Conservation (phyloP, 1,140 invertebrate genomes). For the Drosophila guanche region DNA sequence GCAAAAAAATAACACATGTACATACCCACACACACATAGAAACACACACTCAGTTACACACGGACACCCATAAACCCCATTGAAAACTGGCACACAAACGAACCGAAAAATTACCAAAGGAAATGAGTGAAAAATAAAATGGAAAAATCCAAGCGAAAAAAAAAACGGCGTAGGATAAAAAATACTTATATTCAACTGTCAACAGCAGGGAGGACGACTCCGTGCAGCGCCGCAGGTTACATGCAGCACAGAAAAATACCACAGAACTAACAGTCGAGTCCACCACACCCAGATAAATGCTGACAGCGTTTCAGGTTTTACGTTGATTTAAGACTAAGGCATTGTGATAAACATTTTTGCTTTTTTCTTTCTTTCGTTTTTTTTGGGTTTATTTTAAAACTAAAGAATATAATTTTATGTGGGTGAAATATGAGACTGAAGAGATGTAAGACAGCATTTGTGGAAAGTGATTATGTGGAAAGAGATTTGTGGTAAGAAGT, state of each 20-base stretch:
- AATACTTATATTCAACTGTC: slow-evolving; percentile 42
- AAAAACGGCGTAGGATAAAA: slow-evolving; percentile 1
- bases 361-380: too few relatives aligned
- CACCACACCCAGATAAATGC: slow-evolving; percentile 10
- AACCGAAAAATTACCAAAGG: slow-evolving; percentile 3
- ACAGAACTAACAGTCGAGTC: background rate
- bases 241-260: slow-evolving; percentile 11
- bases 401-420: too few relatives aligned
- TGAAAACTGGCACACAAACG: too few relatives aligned
- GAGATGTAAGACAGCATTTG: background rate
- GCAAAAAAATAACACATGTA: slow-evolving; percentile 7
- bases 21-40: slow-evolving; percentile 8
- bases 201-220: slow-evolving; percentile 36
- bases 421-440: background rate
- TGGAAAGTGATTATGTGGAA: too few relatives aligned
- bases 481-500: too few relatives aligned
- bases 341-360: slow-evolving; percentile 1
- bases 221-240: slow-evolving; percentile 28
- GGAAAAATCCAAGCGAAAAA: slow-evolving; percentile 32
- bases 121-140: slow-evolving; percentile 38
- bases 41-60: slow-evolving; percentile 14
- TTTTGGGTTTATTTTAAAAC: too few relatives aligned
- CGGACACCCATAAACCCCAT: background rate
- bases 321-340: background rate
- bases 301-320: background rate